Conservation (phyloP, 2,113 vertebrate genomes). For the Cnemophilus loriae region DNA sequence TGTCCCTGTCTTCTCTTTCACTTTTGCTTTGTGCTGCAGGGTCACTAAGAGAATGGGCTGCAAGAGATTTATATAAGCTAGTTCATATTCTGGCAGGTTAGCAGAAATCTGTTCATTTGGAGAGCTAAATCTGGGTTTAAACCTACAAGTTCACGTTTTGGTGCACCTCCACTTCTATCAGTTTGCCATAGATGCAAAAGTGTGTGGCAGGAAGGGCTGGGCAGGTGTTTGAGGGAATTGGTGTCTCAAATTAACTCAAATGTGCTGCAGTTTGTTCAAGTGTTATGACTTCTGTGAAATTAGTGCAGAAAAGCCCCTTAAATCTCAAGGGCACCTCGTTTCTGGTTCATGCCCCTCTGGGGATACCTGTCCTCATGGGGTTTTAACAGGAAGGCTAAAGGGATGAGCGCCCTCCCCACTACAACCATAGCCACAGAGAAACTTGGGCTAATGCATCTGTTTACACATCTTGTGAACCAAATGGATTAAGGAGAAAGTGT, state of each 20-base stretch:
- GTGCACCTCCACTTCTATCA: not conserved
- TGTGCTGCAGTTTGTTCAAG: not conserved
- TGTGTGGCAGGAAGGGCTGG: not conserved
- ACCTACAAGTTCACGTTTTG: not conserved
- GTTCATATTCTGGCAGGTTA: not conserved
- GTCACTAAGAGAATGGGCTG: not conserved
- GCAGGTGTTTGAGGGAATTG: not conserved
- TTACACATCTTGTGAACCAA: not conserved
- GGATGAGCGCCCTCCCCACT: not conserved
- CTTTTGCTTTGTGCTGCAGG: not conserved
- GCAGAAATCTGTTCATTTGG: not conserved
- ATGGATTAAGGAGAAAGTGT: not conserved
- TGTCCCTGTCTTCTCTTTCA: not conserved
- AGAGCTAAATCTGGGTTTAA: not conserved
- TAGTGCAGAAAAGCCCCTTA: not conserved
- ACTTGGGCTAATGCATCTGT: not conserved
- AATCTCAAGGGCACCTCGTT: not conserved
- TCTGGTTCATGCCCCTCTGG: accelerated
- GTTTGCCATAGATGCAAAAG: not conserved
- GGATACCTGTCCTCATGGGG: not conserved
- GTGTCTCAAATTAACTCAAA: not conserved
- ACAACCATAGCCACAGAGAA: not conserved
- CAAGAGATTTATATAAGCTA: not conserved
- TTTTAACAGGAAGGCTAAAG: not conserved
- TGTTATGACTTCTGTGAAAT: not conserved